Evolutionary conservation across 2,797 vertebrate species (phyloP).

Genomic region (Cheirogaleus major): DNA sequence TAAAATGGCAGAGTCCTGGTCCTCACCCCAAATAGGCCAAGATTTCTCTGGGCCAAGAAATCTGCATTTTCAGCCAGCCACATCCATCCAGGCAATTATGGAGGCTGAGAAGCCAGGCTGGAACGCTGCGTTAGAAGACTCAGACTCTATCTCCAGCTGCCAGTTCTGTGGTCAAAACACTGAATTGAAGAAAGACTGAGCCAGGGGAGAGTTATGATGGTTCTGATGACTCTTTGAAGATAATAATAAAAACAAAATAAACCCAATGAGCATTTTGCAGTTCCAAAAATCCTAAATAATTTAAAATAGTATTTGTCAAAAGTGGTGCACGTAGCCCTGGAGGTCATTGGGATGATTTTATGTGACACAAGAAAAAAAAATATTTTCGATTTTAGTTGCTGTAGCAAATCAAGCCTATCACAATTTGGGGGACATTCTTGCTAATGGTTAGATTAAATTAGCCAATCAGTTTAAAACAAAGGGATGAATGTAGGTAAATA

Average conservation of each 20-base stretch:
- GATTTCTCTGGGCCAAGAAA: background rate
- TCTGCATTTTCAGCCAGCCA: background rate
- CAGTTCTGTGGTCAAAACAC: rapidly evolving
- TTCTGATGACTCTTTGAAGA: background rate
- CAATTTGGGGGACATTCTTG: background rate
- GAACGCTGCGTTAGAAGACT: background rate
- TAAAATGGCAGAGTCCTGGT: background rate
- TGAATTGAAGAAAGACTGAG: background rate
- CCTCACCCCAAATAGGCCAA: background rate
- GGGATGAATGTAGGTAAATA: background rate
- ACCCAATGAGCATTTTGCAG: background rate
- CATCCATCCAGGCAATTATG: too few relatives aligned
- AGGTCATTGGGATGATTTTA: background rate
- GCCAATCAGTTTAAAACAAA: background rate
- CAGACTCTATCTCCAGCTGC: background rate
- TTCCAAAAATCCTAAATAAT: background rate
- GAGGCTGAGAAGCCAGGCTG: background rate
- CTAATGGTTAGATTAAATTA: background rate
- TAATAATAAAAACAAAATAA: background rate
- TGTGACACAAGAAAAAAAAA: background rate
- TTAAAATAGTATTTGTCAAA: background rate
- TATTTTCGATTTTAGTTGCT: background rate
- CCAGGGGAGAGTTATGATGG: background rate
- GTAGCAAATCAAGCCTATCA: background rate
- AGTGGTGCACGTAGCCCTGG: background rate